Percentiles rank a stretch among this genome's conserved stretches.
These are phyloP conservation scores for Lasiommata megera DNA, from an alignment of 2,888 invertebrate species.

Conservation along the genomic window DNA sequence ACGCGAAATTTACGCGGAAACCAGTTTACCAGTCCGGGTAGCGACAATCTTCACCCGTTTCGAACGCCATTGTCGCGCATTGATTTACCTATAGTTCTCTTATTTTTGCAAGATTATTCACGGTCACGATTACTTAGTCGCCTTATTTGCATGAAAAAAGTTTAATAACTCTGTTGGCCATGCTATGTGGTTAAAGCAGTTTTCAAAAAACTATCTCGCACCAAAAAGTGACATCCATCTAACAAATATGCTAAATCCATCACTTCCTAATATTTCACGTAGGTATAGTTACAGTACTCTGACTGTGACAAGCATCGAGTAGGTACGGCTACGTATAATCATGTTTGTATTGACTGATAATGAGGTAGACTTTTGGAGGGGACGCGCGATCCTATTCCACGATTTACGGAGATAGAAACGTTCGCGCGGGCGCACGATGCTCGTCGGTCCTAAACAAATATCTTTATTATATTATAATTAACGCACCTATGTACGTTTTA, in stretches of 20 bases:
- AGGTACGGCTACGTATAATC: neutral
- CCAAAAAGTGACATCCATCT: too few relatives aligned
- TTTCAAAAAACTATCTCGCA: too few relatives aligned
- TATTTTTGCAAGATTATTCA: slow-evolving; percentile 10
- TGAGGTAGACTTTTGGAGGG: neutral
- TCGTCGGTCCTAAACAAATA: neutral
- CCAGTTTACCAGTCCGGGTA: slow-evolving; percentile 47
- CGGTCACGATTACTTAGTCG: slow-evolving; percentile 7
- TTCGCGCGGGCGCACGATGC: neutral
- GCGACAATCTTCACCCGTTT: slow-evolving; percentile 48
- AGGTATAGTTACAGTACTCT: too few relatives aligned
- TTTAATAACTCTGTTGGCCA: slow-evolving; percentile 5
- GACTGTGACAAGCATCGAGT: too few relatives aligned
- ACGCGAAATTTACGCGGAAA: slow-evolving; percentile 78
- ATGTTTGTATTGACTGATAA: slow-evolving; percentile 4
- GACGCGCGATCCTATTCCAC: neutral
- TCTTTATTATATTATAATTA: too few relatives aligned
- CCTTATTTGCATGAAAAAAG: neutral
- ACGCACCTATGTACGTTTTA: neutral
- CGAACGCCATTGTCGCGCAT: slow-evolving; percentile 42
- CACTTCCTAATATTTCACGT: too few relatives aligned
- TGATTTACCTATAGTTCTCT: slow-evolving; percentile 13
- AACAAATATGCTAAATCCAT: too few relatives aligned
- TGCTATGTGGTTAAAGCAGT: neutral
- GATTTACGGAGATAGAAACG: neutral